A percentile compares a stretch with the other conserved stretches of the same genome.
Evolutionary conservation across 1,140 invertebrate genomes (phyloP).

Genomic region (Cherax quadricarinatus): DNA sequence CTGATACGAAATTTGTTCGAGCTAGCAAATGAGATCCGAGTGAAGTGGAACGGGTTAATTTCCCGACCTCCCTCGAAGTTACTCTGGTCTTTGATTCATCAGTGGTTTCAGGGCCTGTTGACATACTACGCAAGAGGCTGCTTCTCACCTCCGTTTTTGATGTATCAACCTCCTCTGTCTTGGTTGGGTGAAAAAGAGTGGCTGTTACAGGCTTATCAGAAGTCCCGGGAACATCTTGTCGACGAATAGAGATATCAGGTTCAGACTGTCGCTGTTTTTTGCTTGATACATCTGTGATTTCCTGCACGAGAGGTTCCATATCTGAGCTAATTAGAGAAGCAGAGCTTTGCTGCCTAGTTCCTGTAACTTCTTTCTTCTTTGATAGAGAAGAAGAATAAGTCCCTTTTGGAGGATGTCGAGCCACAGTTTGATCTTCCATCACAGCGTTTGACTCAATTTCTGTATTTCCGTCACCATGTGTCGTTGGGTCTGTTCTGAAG

Average conservation of each 20-base stretch:
- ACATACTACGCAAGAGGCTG: neutral
- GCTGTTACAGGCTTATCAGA: neutral
- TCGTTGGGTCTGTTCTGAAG: neutral
- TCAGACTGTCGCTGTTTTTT: neutral
- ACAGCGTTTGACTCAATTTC: neutral
- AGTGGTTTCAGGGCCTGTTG: neutral
- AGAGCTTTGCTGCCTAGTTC: neutral
- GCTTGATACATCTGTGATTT: neutral
- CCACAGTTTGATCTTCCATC: neutral
- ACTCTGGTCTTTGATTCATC: neutral
- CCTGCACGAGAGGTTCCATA: neutral
- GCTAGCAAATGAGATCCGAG: conserved; percentile 1
- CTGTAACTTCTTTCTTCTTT: neutral
- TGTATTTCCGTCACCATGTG: neutral
- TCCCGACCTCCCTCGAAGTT: neutral
- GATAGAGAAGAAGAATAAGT: neutral
- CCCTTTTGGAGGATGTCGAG: neutral
- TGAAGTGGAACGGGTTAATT: conserved; percentile 2
- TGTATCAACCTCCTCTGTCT: neutral
- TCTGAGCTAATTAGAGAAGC: neutral
- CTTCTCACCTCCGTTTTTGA: neutral
- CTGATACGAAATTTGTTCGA: neutral
- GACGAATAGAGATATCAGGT: neutral
- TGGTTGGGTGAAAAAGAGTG: neutral
- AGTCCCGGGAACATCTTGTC: neutral